phyloP scores from a whole-genome alignment of 2,888 invertebrate species.

The Lagria hirta region DNA sequence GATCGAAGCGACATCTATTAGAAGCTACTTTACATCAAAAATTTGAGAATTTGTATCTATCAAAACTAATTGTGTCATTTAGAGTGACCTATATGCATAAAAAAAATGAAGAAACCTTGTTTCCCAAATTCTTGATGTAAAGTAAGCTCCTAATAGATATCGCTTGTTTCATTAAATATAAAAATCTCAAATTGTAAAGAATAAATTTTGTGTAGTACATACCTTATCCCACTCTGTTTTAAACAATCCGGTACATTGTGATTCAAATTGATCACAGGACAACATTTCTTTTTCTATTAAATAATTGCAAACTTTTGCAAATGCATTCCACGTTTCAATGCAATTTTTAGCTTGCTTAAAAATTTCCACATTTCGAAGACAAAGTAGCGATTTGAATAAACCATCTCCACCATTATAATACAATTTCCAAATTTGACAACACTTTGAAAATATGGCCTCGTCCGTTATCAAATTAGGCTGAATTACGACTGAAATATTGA shows the following conservation, averaged over 20 bases:
- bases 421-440: constrained; percentile 34
- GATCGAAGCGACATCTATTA: too few species aligned
- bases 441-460: constrained; percentile 23
- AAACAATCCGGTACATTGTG: constrained; percentile 68
- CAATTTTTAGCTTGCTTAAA: constrained; percentile 34
- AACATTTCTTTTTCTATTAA: constrained; percentile 61
- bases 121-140: too few species aligned
- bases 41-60: too few species aligned
- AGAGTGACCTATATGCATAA: too few species aligned
- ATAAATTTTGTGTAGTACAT: too few species aligned
- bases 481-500: constrained; percentile 37
- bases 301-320: constrained; percentile 36
- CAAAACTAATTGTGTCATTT: too few species aligned
- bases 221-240: constrained; percentile 63
- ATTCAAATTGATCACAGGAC: constrained; percentile 62
- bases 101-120: too few species aligned
- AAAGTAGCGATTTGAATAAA: constrained; percentile 43
- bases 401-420: constrained; percentile 30
- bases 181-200: too few species aligned
- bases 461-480: constrained; percentile 25
- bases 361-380: constrained; percentile 42
- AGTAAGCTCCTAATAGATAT: too few species aligned
- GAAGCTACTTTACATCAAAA: too few species aligned
- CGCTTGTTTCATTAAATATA: too few species aligned
- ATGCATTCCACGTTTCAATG: constrained; percentile 38